Evolutionary conservation across 2,113 vertebrate species (phyloP).

Genomic region (Piaya cayana): DNA sequence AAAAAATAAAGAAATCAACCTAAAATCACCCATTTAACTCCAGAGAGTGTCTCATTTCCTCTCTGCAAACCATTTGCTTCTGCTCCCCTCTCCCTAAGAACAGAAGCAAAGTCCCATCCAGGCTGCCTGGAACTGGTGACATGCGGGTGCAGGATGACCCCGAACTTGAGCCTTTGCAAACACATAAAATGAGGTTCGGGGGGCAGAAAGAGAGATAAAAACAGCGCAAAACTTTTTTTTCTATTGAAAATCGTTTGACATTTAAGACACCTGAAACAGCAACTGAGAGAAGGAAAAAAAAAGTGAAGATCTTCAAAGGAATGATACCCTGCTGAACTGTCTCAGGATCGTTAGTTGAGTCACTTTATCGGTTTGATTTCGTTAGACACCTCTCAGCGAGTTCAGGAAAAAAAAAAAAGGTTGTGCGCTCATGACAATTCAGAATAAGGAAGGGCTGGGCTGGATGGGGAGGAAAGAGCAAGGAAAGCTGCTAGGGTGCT

Average conservation of each 20-base stretch:
- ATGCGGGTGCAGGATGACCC: background rate
- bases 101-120: background rate
- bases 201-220: background rate
- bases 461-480: background rate
- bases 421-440: background rate
- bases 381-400: background rate
- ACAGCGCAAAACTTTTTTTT: background rate
- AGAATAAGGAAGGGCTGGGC: background rate
- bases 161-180: background rate
- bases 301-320: background rate
- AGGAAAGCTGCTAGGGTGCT: fast-evolving
- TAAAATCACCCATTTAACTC: background rate
- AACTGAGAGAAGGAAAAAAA: background rate
- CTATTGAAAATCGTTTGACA: background rate
- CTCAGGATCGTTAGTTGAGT: background rate
- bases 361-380: background rate
- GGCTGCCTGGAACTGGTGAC: background rate
- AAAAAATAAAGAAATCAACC: background rate
- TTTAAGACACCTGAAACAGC: slow-evolving; percentile 32
- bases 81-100: background rate
- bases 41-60: background rate
- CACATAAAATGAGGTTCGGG: background rate
- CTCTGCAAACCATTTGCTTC: background rate
- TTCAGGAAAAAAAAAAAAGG: background rate
- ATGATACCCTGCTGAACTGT: background rate